Base-by-base conservation (phyloP, 2,797 vertebrate genomes). In the Xerus rutilus region DNA sequence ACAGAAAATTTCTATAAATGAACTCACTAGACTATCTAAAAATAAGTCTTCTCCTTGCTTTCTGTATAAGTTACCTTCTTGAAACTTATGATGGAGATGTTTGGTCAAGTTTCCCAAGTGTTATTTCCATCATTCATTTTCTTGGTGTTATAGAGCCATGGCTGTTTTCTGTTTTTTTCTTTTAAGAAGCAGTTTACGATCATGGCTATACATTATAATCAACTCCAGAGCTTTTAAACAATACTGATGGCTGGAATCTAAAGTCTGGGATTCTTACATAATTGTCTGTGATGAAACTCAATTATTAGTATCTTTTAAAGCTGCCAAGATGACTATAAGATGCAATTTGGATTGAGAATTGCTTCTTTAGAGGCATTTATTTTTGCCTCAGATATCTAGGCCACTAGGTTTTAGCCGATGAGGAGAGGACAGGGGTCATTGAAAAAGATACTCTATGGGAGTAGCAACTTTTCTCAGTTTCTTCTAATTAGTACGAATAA, bases 1-100 rank as follows among this genome's bases (percentile, higher is more conserved):
- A 89, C 21, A 91, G 59, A 96, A 96, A 83, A 76, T 59, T 89
- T 77, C 67, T 85, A 69, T 86, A 93, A 91, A 78, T 39, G 47
- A 89, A 91, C 81, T 86, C 25, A 74, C 14, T 69, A 67, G 15
- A 39, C 77, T 73, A 78, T 13, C 39, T 76, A 95, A 45, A 23
- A 83, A 0, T 62, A 64, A 88, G 35, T 70, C 11, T 65, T 95
- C 95, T 64, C 35, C 52, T 84, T 86, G 15, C 3, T 92, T 92
- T 95, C 18, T 88, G 20, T 35, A 52, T 49, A 79, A 95, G 65
- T 11, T 47, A 79, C 47, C 52, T 70, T 72, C 23, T 74, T 95
- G 28, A 88, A 88, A 86, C 15, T 54, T 35, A 28, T 35, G 23
- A 86, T 23, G 45, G 25, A 28, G 14, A 78, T 32, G 7, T 81